These are phyloP conservation scores for Romanogobio albipinnatus DNA, from an alignment of 2,113 vertebrate species.

Conservation along the genomic window DNA sequence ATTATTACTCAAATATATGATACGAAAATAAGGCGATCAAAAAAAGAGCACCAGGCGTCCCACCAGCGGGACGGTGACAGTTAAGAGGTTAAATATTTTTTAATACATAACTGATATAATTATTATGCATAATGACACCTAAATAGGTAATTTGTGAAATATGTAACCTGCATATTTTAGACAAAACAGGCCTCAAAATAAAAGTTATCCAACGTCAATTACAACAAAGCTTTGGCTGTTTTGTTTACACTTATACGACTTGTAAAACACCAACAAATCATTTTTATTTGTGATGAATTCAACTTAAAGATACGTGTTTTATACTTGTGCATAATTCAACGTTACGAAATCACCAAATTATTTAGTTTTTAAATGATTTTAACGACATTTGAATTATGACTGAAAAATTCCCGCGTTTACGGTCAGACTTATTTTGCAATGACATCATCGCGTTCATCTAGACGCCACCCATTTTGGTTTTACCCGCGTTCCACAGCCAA, in stretches of 20 bases:
- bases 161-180: too few species aligned
- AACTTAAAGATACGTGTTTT: neutral
- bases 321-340: neutral
- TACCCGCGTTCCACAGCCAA: conserved; percentile 58
- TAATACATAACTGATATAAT: too few species aligned
- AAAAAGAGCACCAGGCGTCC: too few species aligned
- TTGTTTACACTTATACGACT: too few species aligned
- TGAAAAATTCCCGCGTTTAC: conserved; percentile 69
- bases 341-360: neutral
- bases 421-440: conserved; percentile 55
- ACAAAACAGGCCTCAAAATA: neutral
- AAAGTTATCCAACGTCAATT: neutral
- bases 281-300: neutral
- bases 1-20: too few species aligned
- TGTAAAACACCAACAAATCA: too few species aligned
- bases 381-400: neutral
- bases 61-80: too few species aligned
- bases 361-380: neutral
- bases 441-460: conserved; percentile 48
- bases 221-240: too few species aligned
- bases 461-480: conserved; percentile 21
- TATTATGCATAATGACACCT: too few species aligned
- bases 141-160: too few species aligned
- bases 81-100: too few species aligned
- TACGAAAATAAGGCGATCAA: too few species aligned